Percentiles rank a stretch among this genome's conserved stretches.
Evolutionary conservation across 1,140 invertebrate species (phyloP).

Genomic region (Drosophila nikananu): DNA sequence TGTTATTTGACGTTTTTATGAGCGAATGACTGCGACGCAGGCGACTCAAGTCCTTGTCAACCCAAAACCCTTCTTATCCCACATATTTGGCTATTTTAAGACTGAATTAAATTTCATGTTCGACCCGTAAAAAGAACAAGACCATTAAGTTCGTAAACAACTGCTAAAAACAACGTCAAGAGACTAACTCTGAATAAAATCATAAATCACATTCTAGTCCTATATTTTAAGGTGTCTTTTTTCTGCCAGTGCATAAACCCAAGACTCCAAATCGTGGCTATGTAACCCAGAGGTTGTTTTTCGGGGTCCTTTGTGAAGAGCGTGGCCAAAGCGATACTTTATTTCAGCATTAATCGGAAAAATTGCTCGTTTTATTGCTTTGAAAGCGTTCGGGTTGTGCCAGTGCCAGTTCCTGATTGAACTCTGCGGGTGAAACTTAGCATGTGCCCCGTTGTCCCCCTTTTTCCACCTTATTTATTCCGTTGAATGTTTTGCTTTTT

Average conservation of each 20-base stretch:
- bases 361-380: conserved; percentile 65
- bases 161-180: background rate
- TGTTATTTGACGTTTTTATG: conserved; percentile 76
- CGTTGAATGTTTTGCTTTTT: background rate
- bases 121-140: too few species aligned
- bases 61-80: background rate
- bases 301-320: conserved; percentile 5
- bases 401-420: conserved; percentile 26
- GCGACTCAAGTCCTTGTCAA: background rate
- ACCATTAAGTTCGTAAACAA: too few species aligned
- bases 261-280: background rate
- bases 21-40: conserved; percentile 32
- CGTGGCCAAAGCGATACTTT: conserved; percentile 51
- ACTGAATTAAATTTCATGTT: too few species aligned
- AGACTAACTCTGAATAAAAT: background rate
- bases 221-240: background rate
- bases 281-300: background rate
- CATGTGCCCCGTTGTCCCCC: conserved; percentile 35
- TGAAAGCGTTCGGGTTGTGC: conserved; percentile 51
- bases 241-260: background rate
- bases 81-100: too few species aligned
- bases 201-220: background rate
- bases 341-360: conserved; percentile 64
- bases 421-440: conserved; percentile 59
- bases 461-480: background rate